phyloP scores from a whole-genome alignment of 2,888 invertebrate genomes.

The Lasiommata megera region DNA sequence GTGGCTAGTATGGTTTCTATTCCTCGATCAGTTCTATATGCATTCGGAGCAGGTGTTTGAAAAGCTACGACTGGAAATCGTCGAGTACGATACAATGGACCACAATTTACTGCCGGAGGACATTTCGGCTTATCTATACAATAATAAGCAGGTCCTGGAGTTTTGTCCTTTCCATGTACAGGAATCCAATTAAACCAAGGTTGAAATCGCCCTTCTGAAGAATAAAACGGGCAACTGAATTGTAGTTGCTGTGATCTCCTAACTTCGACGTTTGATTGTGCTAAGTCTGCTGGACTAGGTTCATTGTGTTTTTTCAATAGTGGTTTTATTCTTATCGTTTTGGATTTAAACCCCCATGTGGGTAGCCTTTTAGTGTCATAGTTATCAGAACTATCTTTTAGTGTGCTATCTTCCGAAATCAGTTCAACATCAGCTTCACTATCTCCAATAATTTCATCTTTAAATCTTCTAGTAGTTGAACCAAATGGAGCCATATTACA shows the following conservation, averaged over 20 bases:
- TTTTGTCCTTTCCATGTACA: constrained; percentile 43
- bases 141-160: constrained; percentile 62
- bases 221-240: constrained; percentile 52
- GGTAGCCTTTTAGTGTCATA: constrained; percentile 35
- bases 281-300: constrained; percentile 52
- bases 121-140: constrained; percentile 47
- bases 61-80: constrained; percentile 43
- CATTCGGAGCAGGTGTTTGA: constrained; percentile 55
- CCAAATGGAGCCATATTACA: constrained; percentile 55
- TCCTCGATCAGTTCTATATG: constrained; percentile 49
- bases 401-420: constrained; percentile 25
- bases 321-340: constrained; percentile 54
- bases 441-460: constrained; percentile 32
- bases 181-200: constrained; percentile 63
- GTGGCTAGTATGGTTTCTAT: constrained; percentile 58
- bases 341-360: constrained; percentile 62
- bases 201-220: constrained; percentile 59
- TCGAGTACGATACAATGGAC: constrained; percentile 49
- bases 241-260: constrained; percentile 42
- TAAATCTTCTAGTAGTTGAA: constrained; percentile 53
- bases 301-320: constrained; percentile 44
- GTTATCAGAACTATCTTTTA: constrained; percentile 21
- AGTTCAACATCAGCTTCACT: constrained; percentile 38
- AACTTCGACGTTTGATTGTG: constrained; percentile 30
- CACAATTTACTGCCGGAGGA: constrained; percentile 50